These are phyloP conservation scores for Campaea margaritaria DNA, from an alignment of 2,888 invertebrate genomes.

Conservation along the genomic window DNA sequence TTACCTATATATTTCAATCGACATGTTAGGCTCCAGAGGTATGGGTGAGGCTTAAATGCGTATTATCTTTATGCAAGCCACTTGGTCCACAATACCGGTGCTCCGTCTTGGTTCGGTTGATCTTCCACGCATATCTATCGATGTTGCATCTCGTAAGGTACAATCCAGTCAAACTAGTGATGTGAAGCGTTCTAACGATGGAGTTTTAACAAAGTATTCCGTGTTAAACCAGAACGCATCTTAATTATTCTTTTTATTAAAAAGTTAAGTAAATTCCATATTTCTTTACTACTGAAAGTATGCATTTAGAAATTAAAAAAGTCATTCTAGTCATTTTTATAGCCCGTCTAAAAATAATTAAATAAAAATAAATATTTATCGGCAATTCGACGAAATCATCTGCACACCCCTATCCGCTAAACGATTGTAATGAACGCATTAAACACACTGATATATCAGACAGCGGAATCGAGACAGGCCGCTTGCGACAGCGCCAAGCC, in stretches of 20 bases:
- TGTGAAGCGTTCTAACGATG: slow-evolving; percentile 51
- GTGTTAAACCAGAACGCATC: not conserved
- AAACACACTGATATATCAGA: slow-evolving; percentile 79
- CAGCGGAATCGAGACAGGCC: slow-evolving; percentile 68
- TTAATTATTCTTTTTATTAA: too few species aligned
- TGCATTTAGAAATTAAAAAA: too few species aligned
- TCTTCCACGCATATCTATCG: slow-evolving; percentile 78
- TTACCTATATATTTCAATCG: slow-evolving; percentile 48
- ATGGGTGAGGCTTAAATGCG: slow-evolving; percentile 74
- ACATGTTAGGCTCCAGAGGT: slow-evolving; percentile 65
- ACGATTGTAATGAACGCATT: slow-evolving; percentile 80
- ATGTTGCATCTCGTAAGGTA: slow-evolving; percentile 74
- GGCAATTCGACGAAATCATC: slow-evolving; percentile 4
- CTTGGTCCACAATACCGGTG: slow-evolving; percentile 82
- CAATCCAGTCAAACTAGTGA: slow-evolving; percentile 60
- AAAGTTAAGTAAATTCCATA: too few species aligned
- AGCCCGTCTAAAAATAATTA: too few species aligned
- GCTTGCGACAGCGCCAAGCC: slow-evolving; percentile 68
- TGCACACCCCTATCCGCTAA: slow-evolving; percentile 60
- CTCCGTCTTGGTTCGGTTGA: slow-evolving; percentile 72
- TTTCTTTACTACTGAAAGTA: too few species aligned
- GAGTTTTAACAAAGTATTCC: not conserved
- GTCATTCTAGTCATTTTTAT: too few species aligned
- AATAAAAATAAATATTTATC: not conserved
- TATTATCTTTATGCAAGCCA: slow-evolving; percentile 85